phyloP scores from a whole-genome alignment of 2,113 vertebrate genomes.

The Crotalus viridis region DNA sequence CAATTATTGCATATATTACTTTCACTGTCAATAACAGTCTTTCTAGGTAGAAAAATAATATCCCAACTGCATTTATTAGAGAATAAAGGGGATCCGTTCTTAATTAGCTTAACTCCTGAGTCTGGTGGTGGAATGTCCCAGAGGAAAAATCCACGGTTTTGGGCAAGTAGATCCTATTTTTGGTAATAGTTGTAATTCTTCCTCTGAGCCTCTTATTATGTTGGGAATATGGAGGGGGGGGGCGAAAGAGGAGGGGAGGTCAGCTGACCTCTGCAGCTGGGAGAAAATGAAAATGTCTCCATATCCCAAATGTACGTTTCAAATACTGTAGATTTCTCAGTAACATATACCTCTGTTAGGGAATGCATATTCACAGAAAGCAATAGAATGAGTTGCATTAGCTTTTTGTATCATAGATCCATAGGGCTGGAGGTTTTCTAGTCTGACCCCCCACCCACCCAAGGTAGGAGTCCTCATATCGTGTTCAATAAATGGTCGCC shows the following conservation, averaged over 20 bases:
- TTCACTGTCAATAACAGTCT: background rate
- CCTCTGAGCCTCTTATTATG: background rate
- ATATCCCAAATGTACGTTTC: background rate
- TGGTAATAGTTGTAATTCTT: background rate
- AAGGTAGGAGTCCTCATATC: background rate
- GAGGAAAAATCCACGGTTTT: background rate
- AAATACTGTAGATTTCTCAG: background rate
- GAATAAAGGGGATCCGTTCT: background rate
- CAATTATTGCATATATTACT: background rate
- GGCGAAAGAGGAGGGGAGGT: background rate
- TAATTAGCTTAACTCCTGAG: background rate
- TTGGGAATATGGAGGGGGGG: background rate
- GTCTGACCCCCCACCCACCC: no score
- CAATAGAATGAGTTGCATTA: background rate
- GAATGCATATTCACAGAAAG: background rate
- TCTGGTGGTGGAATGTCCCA: background rate
- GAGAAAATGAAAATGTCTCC: background rate
- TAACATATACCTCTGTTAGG: background rate
- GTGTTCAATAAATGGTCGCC: background rate
- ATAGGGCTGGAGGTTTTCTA: background rate
- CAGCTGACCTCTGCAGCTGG: constrained; percentile 14
- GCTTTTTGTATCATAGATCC: background rate
- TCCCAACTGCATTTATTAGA: background rate
- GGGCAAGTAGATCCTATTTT: background rate
- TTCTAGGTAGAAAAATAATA: background rate